Percentiles rank a stretch among this genome's conserved stretches.
Conservation (phyloP, 2,797 vertebrate genomes). For the Enteromius afrohamiltoni region DNA sequence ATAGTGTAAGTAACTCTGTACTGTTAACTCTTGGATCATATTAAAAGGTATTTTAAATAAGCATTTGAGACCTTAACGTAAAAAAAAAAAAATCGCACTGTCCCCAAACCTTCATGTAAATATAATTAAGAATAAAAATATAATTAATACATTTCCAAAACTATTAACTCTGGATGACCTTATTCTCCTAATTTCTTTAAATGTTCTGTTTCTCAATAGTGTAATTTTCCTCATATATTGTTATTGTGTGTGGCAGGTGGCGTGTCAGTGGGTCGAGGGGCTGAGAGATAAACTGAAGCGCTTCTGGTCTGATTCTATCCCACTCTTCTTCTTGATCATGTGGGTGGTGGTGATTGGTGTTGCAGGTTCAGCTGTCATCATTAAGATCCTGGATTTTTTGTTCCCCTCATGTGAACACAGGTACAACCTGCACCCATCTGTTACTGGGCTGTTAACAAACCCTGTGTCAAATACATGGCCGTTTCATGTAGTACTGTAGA, state of each 20-base stretch:
- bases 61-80: too few relatives aligned
- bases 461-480: background rate
- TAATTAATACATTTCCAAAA: background rate
- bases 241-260: conserved; percentile 73
- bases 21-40: background rate
- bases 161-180: background rate
- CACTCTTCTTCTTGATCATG: conserved; percentile 87
- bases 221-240: background rate
- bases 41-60: too few relatives aligned
- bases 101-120: too few relatives aligned
- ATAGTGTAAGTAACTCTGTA: conserved; percentile 81
- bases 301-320: conserved; percentile 86
- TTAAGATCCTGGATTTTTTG: conserved; percentile 86
- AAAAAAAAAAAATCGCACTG: too few relatives aligned
- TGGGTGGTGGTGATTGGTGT: conserved; percentile 88
- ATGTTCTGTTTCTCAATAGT: background rate
- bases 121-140: too few relatives aligned
- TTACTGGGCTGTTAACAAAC: background rate
- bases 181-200: background rate
- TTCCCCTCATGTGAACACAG: conserved; percentile 87
- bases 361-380: conserved; percentile 85
- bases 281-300: conserved; percentile 81
- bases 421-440: conserved; percentile 73
- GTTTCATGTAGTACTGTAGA: background rate
- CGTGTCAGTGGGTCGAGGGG: conserved; percentile 90